phyloP scores from a whole-genome alignment of 1,140 invertebrate species.

The Pissodes strobi region DNA sequence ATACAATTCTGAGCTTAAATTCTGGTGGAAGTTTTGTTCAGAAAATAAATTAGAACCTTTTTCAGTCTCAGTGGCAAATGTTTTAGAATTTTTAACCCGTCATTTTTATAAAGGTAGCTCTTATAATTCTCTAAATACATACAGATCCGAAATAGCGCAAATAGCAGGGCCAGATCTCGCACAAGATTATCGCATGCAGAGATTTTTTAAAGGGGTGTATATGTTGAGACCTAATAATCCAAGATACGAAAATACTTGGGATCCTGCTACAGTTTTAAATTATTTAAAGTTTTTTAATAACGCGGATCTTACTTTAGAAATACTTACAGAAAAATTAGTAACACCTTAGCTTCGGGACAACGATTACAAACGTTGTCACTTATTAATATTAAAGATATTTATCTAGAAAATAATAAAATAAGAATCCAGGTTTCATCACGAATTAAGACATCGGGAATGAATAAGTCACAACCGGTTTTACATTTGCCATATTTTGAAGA shows the following conservation, averaged over 20 bases:
- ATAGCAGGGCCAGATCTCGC: not conserved
- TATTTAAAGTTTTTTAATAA: not conserved
- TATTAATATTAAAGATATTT: not conserved
- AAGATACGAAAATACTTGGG: constrained; percentile 2
- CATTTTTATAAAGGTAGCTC: no score
- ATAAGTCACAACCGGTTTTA: not conserved
- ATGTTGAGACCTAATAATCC: constrained; percentile 1
- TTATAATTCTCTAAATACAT: not conserved
- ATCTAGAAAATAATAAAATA: not conserved
- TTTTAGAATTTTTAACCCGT: not conserved
- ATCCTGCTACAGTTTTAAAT: not conserved
- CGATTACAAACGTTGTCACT: not conserved
- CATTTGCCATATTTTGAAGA: not conserved
- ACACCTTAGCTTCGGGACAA: not conserved
- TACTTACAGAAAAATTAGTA: not conserved
- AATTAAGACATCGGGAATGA: no score
- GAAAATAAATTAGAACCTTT: not conserved
- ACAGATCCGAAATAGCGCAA: not conserved
- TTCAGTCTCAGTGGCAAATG: not conserved
- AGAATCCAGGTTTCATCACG: not conserved
- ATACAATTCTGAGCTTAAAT: not conserved
- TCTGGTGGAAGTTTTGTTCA: not conserved
- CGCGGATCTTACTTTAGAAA: not conserved
- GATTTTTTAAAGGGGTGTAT: no score
- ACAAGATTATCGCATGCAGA: no score